Evolutionary conservation across 2,113 vertebrate species (phyloP).

Genomic region (Bostrychus sinensis): DNA sequence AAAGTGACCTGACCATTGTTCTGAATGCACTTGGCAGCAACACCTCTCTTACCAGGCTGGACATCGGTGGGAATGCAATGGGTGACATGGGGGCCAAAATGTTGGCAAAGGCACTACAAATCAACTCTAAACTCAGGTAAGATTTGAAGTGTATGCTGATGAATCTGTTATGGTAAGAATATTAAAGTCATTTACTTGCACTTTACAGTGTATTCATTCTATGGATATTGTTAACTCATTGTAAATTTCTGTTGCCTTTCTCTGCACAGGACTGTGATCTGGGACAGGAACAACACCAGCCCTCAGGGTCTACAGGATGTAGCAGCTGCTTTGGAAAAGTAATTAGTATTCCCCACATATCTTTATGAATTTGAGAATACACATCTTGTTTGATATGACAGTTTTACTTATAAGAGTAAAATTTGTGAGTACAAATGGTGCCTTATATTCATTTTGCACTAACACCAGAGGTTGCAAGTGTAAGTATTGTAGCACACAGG

Average conservation of each 20-base stretch:
- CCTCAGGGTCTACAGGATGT: slow-evolving; percentile 97
- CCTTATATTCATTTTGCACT: background rate
- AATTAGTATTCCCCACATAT: slow-evolving; percentile 56
- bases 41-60: slow-evolving; percentile 91
- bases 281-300: slow-evolving; percentile 96
- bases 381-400: background rate
- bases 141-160: background rate
- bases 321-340: slow-evolving; percentile 96
- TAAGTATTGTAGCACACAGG: background rate
- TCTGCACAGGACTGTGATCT: slow-evolving; percentile 90
- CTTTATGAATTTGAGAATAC: background rate
- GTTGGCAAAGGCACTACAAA: slow-evolving; percentile 96
- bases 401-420: background rate
- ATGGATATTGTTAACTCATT: background rate
- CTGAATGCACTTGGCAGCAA: slow-evolving; percentile 97
- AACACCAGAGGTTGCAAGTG: background rate
- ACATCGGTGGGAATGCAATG: slow-evolving; percentile 97
- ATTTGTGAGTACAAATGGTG: too few relatives aligned
- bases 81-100: slow-evolving; percentile 98
- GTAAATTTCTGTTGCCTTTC: background rate
- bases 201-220: too few relatives aligned
- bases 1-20: slow-evolving; percentile 92
- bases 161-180: background rate
- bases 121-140: slow-evolving; percentile 97
- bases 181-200: too few relatives aligned